A percentile compares a stretch with the other conserved stretches of the same genome.
Evolutionary conservation across 2,888 invertebrate genomes (phyloP).

Genomic region (Smittia sp.): DNA sequence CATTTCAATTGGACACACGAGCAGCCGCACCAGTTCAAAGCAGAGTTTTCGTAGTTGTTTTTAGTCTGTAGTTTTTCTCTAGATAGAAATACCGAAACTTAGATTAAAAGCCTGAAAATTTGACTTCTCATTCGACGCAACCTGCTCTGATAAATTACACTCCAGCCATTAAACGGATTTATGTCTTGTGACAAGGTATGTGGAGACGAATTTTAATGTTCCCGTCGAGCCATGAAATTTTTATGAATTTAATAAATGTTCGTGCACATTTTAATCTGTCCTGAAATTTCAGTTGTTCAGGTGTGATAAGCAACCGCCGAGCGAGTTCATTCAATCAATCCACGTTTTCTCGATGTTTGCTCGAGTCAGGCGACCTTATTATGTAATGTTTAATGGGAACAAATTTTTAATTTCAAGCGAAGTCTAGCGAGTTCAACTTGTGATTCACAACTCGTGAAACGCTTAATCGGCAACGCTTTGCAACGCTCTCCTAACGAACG

Average conservation of each 20-base stretch:
- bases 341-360: too few species aligned
- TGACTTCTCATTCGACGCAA: constrained; percentile 17
- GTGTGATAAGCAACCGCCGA: too few species aligned
- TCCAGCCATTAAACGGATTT: background rate
- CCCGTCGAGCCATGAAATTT: background rate
- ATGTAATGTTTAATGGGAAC: too few species aligned
- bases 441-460: too few species aligned
- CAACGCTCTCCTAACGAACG: too few species aligned
- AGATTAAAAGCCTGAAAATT: constrained; percentile 40
- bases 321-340: too few species aligned
- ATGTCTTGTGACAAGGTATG: background rate
- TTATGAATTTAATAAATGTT: constrained; percentile 5
- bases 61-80: constrained; percentile 37
- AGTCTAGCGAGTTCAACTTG: too few species aligned
- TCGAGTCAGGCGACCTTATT: too few species aligned
- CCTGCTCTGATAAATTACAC: background rate
- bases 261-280: background rate
- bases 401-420: too few species aligned
- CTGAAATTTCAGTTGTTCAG: background rate
- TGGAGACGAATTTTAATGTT: background rate
- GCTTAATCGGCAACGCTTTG: too few species aligned
- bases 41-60: constrained; percentile 37
- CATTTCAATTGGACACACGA: background rate
- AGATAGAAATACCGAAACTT: constrained; percentile 30
- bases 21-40: background rate